Percentiles rank a stretch among this genome's conserved stretches.
Conservation (phyloP, 1,140 invertebrate species). For the Nixonia krombeini region DNA sequence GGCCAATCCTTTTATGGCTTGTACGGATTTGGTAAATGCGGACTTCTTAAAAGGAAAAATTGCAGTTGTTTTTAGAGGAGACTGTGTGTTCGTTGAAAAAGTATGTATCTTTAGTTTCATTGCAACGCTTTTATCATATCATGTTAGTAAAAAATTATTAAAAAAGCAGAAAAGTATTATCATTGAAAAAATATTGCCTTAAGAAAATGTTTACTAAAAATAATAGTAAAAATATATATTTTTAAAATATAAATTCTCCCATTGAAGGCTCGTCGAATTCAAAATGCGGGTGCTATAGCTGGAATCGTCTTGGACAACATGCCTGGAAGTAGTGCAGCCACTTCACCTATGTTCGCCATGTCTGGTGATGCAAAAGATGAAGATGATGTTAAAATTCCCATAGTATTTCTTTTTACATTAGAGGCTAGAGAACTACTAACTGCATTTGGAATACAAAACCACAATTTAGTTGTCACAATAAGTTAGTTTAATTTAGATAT, state of each 20-base stretch:
- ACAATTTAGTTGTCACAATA: conserved; percentile 59
- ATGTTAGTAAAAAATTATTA: no score
- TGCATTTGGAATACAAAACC: conserved; percentile 62
- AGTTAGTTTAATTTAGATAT: conserved; percentile 39
- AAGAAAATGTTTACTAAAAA: background rate
- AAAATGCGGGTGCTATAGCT: conserved; percentile 86
- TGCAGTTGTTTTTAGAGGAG: conserved; percentile 87
- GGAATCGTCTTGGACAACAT: conserved; percentile 93
- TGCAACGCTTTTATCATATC: no score
- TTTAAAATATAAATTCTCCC: background rate
- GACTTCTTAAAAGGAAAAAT: conserved; percentile 81
- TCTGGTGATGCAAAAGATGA: conserved; percentile 86
- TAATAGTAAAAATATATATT: background rate
- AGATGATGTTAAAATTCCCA: conserved; percentile 90
- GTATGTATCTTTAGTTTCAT: conserved; percentile 58
- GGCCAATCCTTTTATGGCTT: conserved; percentile 80
- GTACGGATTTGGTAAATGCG: conserved; percentile 77
- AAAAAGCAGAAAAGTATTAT: no score
- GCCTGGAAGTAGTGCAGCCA: conserved; percentile 78
- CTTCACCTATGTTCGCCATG: conserved; percentile 93
- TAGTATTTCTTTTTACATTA: conserved; percentile 90
- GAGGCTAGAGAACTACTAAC: conserved; percentile 81
- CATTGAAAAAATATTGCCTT: background rate
- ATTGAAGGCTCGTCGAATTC: conserved; percentile 81
- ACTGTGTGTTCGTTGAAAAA: conserved; percentile 98